Evolutionary conservation across 2,113 vertebrate genomes (phyloP).

Genomic region (Xenopus borealis): DNA sequence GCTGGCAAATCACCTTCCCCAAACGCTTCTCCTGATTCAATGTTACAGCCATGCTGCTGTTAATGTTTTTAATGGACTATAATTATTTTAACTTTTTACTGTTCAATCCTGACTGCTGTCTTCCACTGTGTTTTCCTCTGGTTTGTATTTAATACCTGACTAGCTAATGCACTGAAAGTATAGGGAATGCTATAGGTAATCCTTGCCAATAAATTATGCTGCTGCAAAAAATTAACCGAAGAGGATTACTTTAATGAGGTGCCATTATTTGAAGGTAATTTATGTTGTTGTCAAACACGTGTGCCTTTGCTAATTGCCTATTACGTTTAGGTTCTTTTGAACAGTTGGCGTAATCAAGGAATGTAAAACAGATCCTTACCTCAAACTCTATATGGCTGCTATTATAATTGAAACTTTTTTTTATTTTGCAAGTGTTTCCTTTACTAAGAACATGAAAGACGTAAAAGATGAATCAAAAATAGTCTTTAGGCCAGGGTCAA

Average conservation of each 20-base stretch:
- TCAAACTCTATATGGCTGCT: conserved; percentile 28
- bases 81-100: no score
- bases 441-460: conserved; percentile 38
- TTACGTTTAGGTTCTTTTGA: conserved; percentile 39
- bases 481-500: conserved; percentile 28
- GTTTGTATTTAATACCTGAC: no score
- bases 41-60: no score
- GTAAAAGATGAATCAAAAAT: conserved; percentile 29
- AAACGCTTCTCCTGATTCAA: no score
- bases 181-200: not conserved
- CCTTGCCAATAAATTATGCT: not conserved
- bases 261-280: conserved; percentile 38
- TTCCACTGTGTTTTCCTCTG: no score
- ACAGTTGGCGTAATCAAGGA: conserved; percentile 41
- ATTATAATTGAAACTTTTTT: conserved; percentile 33
- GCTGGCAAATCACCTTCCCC: no score
- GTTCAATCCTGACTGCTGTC: no score
- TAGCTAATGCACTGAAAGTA: no score
- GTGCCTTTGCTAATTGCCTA: conserved; percentile 42
- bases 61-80: no score
- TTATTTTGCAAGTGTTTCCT: conserved; percentile 17
- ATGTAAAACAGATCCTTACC: conserved; percentile 30
- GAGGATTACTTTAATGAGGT: conserved; percentile 29
- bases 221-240: conserved; percentile 15
- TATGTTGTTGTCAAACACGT: conserved; percentile 43